Base-by-base conservation (phyloP, 2,113 vertebrate genomes). In the Bolborhynchus lineola region DNA sequence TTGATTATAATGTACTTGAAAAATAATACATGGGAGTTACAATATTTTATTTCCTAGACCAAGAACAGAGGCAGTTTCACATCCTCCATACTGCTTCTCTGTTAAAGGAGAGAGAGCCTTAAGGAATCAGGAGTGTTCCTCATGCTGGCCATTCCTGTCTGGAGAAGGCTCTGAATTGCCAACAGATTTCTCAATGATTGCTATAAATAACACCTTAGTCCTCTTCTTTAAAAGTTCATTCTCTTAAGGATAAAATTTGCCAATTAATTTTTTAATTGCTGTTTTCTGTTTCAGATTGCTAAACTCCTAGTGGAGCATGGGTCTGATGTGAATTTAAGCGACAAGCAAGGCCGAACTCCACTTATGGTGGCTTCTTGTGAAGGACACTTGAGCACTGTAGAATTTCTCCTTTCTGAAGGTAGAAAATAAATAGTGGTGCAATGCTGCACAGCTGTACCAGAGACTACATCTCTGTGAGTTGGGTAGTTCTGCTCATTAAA, bases 331-430 rank as follows among this genome's bases (percentile, higher is more conserved):
- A 99, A 99, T 84, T 80, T 98, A 59, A 99, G 98, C 23, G 99
- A 99, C 98, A 99, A 98, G 95, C 99, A 99, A 97, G 99, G 99
- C 67, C 98, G 99, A 88, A 99, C 99, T 4, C 98, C 99, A 4
- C 98, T 99, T 49, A 99, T 99, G 99, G 99, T 99, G 97, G 99
- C 99, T 11, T 98, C 99, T 49, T 99, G 99, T 44, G 99, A 99
- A 97, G 99, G 99, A 42, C 99, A 99, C 96, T 89, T 99, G 97
- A 99, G 97, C 95, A 99, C 99, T 0, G 99, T 99, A 31, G 98
- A 99, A 65, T 99, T 99, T 89, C 98, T 99, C 60, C 98, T 99
- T 64, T 99, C 99, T 11, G 98, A 99, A 99, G 99, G 99, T 99
- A 97, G 76, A 41, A 98, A 47, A 33, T 12, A 12, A 21, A 16